Evolutionary conservation across 2,113 vertebrate genomes (phyloP).

Genomic region (Xiphophorus maculatus): DNA sequence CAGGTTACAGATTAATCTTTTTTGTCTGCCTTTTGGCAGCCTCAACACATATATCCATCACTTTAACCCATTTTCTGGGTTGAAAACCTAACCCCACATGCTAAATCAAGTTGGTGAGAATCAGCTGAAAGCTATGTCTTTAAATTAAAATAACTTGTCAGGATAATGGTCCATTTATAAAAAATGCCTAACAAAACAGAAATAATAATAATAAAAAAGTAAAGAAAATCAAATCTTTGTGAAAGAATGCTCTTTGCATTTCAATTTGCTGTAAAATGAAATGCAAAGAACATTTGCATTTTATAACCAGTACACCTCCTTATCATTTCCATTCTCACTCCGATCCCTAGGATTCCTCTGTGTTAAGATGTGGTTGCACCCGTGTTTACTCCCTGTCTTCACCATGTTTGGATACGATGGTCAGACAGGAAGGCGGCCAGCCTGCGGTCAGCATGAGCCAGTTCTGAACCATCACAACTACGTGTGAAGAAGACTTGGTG

Average conservation of each 20-base stretch:
- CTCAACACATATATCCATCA: neutral
- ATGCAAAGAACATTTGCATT: neutral
- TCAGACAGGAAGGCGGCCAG: slow-evolving; percentile 78
- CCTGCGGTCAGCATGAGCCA: slow-evolving; percentile 64
- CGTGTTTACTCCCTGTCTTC: slow-evolving; percentile 58
- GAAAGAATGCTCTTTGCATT: neutral
- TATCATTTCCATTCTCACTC: slow-evolving; percentile 14
- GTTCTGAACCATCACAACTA: slow-evolving; percentile 58
- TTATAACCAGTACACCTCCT: neutral
- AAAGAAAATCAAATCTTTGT: neutral
- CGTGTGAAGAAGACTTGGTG: slow-evolving; percentile 67
- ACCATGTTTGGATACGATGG: slow-evolving; percentile 66
- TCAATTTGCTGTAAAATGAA: slow-evolving; percentile 2
- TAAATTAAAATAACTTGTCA: neutral
- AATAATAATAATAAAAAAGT: neutral
- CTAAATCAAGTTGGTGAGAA: no score
- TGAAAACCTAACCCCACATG: neutral
- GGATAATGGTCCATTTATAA: neutral
- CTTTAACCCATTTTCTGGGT: neutral
- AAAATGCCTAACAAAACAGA: neutral
- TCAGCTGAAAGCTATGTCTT: no score
- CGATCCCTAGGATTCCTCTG: slow-evolving; percentile 42
- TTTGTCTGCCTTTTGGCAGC: neutral
- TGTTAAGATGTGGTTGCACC: slow-evolving; percentile 65
- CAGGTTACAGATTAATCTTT: no score